Conservation (phyloP, 2,797 vertebrate genomes). For the Coregonus suidteri region DNA sequence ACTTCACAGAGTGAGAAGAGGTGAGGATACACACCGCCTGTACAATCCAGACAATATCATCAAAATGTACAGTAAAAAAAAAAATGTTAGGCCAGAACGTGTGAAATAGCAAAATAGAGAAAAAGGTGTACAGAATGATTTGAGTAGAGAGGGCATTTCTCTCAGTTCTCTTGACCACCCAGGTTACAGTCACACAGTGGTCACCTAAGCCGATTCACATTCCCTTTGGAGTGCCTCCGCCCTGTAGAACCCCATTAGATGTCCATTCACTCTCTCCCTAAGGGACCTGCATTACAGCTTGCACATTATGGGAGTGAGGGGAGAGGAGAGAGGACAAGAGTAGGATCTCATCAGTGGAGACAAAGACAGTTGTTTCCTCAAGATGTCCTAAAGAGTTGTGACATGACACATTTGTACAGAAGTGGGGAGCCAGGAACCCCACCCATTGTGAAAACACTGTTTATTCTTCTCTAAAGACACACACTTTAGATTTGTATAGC, state of each 20-base stretch:
- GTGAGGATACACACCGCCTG: slow-evolving; percentile 46
- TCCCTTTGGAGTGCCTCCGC: slow-evolving; percentile 6
- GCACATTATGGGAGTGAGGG: neutral
- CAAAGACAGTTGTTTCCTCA: neutral
- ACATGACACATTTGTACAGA: neutral
- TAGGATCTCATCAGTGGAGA: neutral
- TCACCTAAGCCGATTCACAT: slow-evolving; percentile 15
- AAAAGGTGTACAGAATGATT: slow-evolving; percentile 16
- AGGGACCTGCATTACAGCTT: neutral
- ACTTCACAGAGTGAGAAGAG: slow-evolving; percentile 28
- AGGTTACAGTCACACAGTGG: slow-evolving; percentile 34
- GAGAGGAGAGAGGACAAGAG: neutral
- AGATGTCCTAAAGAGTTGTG: neutral
- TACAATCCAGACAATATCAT: slow-evolving; percentile 59
- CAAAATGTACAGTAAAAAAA: slow-evolving; percentile 41
- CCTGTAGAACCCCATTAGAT: slow-evolving; percentile 22
- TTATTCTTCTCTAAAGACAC: neutral
- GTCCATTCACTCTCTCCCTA: neutral
- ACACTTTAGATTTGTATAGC: neutral
- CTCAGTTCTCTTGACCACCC: slow-evolving; percentile 18
- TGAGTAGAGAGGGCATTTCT: neutral
- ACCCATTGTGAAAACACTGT: neutral
- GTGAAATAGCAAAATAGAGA: slow-evolving; percentile 23
- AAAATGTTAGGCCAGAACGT: slow-evolving; percentile 10
- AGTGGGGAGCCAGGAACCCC: neutral